Conservation (phyloP, 2,888 invertebrate species). For the Dryadula phaetusa region DNA sequence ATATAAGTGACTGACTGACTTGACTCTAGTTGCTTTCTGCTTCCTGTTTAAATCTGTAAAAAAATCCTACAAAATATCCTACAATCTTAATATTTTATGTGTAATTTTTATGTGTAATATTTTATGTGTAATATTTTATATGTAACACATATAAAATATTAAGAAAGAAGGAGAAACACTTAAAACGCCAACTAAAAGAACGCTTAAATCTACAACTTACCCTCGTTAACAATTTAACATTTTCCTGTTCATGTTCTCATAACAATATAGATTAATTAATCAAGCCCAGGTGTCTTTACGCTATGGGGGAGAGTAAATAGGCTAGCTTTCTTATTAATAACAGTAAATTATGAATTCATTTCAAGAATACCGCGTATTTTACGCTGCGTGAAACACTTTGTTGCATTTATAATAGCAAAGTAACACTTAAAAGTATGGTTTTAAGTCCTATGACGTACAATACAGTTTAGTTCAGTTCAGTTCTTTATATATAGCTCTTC, state of each 20-base stretch:
- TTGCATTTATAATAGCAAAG: conserved; percentile 8
- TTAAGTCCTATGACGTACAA: too few relatives aligned
- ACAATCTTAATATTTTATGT: too few relatives aligned
- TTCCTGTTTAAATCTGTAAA: too few relatives aligned
- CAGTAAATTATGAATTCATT: conserved; percentile 19
- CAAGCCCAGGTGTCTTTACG: conserved; percentile 14
- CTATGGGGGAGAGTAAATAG: conserved; percentile 6
- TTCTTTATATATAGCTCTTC: too few relatives aligned
- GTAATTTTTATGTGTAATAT: too few relatives aligned
- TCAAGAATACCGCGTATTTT: conserved; percentile 12
- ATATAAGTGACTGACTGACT: too few relatives aligned
- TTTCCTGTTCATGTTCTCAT: not conserved
- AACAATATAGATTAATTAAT: conserved; percentile 8
- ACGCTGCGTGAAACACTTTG: conserved; percentile 16
- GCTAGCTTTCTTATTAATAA: conserved; percentile 13
- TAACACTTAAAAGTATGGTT: not conserved
- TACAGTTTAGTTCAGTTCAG: too few relatives aligned
- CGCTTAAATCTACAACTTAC: conserved; percentile 1
- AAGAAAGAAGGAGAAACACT: not conserved
- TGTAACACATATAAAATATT: not conserved
- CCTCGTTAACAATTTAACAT: not conserved
- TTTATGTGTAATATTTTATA: too few relatives aligned
- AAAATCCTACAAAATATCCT: too few relatives aligned
- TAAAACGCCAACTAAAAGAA: not conserved
- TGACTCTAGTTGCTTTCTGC: too few relatives aligned